Percentiles rank a stretch among this genome's conserved stretches.
Evolutionary conservation across 2,888 invertebrate species (phyloP).

Genomic region (Epicampocera succincta): DNA sequence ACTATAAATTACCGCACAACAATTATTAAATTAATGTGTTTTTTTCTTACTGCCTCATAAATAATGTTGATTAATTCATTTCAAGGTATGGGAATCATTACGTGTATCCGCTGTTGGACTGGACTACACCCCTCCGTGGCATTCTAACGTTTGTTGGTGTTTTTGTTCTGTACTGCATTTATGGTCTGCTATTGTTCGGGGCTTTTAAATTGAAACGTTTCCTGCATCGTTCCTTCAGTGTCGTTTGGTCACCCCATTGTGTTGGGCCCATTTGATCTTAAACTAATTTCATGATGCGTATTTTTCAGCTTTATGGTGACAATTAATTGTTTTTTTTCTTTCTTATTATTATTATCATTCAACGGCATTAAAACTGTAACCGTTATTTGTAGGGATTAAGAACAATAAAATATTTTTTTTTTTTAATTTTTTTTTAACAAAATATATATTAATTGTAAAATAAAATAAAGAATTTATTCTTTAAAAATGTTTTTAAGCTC

Average conservation of each 20-base stretch:
- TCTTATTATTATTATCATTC: no score
- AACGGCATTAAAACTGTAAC: no score
- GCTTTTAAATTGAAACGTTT: constrained; percentile 77
- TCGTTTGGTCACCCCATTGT: constrained; percentile 76
- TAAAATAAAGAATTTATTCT: no score
- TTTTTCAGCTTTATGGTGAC: neutral
- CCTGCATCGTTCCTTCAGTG: constrained; percentile 75
- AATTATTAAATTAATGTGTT: constrained; percentile 51
- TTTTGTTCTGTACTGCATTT: constrained; percentile 76
- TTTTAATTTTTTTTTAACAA: no score
- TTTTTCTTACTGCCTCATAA: constrained; percentile 14
- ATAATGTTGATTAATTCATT: constrained; percentile 5
- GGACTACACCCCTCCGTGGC: constrained; percentile 85
- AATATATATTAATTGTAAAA: no score
- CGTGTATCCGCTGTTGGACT: constrained; percentile 90
- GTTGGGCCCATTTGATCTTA: constrained; percentile 73
- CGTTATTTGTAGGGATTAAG: no score
- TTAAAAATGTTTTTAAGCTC: no score
- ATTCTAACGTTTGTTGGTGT: constrained; percentile 77
- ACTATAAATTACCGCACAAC: constrained; percentile 17
- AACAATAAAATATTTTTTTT: no score
- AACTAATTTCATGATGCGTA: no score
- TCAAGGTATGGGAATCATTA: constrained; percentile 83
- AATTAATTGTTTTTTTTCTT: constrained; percentile 1
- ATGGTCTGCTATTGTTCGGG: constrained; percentile 76